Base-by-base conservation (phyloP, 2,888 invertebrate genomes). In the Nipponacmea schrenckii region DNA sequence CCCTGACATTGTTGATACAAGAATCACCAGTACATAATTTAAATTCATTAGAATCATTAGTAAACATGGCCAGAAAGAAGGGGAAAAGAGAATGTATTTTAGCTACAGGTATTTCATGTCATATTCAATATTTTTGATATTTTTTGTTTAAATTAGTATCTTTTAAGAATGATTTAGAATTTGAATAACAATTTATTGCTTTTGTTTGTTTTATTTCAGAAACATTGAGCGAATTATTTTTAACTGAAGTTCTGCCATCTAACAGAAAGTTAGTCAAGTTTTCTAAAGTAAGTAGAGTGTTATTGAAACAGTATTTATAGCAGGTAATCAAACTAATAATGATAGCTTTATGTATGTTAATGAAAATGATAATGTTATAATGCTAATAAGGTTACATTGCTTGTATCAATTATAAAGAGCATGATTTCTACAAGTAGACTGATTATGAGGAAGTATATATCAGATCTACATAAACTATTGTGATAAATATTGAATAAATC, bases 21-120 rank as follows among this genome's bases (percentile, higher is more conserved):
- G 94, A 95, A 83, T 93, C 93, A 80, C 95, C 96, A 0, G 90
- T 95, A n/a, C 94, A 94, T 86, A 94, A 93, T 87, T 88, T 96
- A 66, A 88, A 91, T 15, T 92, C 93, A 45, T 87, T 96, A 27
- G 91, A 92, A 71, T 92, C 92, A 82, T 89, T 97, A 17, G 91
- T 96, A 26, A 92, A 91, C 74, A 93, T 94, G 92, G 93, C 95
- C 0, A 93, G 93, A 90, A 93, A 94, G 62, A 95, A 90, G 93
- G 94, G 89, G 92, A 93, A 89, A 92, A 93, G 91, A 89, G 90
- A 91, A 80, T 85, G 87, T 46, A 81, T 90, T 62, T 82, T 88
- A 76, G 86, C 90, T 46, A 93, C 95, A 80, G 93, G 93, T 91
- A 77, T 73, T 81, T 66, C 64, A 62, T 68, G 62, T 46, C 14